Evolutionary conservation across 2,888 invertebrate species (phyloP), one percentile per base, ranked within the genome.

Genomic region (Macropis europaea): DNA sequence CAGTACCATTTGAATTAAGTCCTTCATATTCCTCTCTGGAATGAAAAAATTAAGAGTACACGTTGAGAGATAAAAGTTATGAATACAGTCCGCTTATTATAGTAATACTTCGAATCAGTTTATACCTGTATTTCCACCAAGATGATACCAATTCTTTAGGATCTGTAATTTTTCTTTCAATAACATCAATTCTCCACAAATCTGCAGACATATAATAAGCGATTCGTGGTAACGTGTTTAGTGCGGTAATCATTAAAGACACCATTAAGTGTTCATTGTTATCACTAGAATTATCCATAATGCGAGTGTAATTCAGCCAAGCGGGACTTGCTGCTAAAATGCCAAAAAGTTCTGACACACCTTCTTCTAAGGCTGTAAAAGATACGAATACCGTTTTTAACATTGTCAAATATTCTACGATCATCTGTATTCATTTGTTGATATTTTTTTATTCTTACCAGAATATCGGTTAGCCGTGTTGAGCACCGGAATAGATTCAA

Each of bases 61-160:
- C 15, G n/a, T 62, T 61, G 63, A 28, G 48, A 32, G 28, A 36
- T 30, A 48, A 22, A 4, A 22, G n/a, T 11, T 36, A 9, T 17
- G 17, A 59, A 53, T 17, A 30, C 24, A 22, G 24, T 74, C 86
- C 84, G 85, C 84, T 40, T 81, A 73, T 57, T 15, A 28, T n/a
- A 9, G 13, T 11, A 19, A 17, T 53, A 36, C 9, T 32, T n/a
- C 19, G 3, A 13, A 43, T 1, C 0, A 50, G 17, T 36, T 26
- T 2, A 17, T 81, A 89, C 88, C 88, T 87, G 59, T 84, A 73
- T 54, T 82, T 57, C 89, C 89, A 89, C 88, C 88, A 89, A 28
- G 84, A 82, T n/a, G 79, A 60, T 7, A 80, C 24, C 24, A 88
- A 63, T 17, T 83, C 69, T 1, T 76, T 42, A 0, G 83, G 26